These are phyloP conservation scores for Nasonia giraulti DNA, from an alignment of 1,140 invertebrate species.

Conservation along the genomic window DNA sequence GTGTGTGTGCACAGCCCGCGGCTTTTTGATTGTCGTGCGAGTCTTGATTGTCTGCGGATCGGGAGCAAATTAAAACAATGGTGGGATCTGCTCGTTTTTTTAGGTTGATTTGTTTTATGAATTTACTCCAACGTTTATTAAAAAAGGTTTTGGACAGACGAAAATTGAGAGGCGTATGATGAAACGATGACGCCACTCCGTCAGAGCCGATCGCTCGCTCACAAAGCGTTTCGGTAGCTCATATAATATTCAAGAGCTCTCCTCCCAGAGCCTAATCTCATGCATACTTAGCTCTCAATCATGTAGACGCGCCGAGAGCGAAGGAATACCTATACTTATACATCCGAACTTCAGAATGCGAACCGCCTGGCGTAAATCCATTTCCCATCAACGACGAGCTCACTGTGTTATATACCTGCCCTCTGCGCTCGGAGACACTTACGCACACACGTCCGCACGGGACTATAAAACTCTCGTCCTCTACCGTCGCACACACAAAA, in stretches of 20 bases:
- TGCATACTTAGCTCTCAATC: conserved; percentile 27
- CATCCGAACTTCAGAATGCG: neutral
- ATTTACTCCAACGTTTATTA: neutral
- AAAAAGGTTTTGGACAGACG: neutral
- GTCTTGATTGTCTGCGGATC: conserved; percentile 29
- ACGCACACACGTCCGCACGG: neutral
- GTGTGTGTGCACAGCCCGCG: neutral
- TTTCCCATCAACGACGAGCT: neutral
- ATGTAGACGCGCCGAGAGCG: neutral
- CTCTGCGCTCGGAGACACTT: neutral
- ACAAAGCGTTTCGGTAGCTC: neutral
- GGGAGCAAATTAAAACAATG: neutral
- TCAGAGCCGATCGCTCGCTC: neutral
- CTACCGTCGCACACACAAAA: neutral
- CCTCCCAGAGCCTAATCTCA: neutral
- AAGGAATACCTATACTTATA: neutral
- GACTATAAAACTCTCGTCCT: neutral
- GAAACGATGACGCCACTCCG: neutral
- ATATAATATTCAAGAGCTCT: conserved; percentile 8
- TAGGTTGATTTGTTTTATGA: no score
- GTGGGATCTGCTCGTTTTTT: neutral
- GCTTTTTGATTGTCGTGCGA: conserved; percentile 35
- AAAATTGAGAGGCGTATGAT: neutral
- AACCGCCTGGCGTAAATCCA: neutral
- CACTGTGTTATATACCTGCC: neutral